Conservation (phyloP, 2,888 invertebrate genomes). For the Drosophila peninsularis region DNA sequence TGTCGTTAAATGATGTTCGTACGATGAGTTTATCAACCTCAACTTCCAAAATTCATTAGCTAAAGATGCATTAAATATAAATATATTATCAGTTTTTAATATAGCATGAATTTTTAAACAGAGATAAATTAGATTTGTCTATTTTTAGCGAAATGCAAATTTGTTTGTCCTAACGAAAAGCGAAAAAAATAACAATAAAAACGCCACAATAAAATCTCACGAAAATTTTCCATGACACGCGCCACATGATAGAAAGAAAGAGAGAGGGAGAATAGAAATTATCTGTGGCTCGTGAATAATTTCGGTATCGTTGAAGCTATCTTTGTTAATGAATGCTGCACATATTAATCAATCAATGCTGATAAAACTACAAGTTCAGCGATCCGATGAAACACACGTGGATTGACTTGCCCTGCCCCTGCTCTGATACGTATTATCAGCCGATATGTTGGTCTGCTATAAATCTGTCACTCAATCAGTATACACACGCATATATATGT, state of each 20-base stretch:
- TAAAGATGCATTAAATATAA: slow-evolving; percentile 39
- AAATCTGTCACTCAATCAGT: slow-evolving; percentile 20
- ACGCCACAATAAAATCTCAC: slow-evolving; percentile 22
- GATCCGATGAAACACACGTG: slow-evolving; percentile 30
- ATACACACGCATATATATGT: not conserved
- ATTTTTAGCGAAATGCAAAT: slow-evolving; percentile 56
- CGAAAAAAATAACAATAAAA: slow-evolving; percentile 3
- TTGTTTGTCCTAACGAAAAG: slow-evolving; percentile 16
- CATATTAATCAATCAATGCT: slow-evolving; percentile 67
- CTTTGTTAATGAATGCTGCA: slow-evolving; percentile 43
- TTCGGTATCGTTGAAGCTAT: slow-evolving; percentile 16
- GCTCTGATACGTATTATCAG: slow-evolving; percentile 49
- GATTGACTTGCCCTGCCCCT: slow-evolving; percentile 22
- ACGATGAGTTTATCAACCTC: slow-evolving; percentile 37
- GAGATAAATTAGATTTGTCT: slow-evolving; percentile 21
- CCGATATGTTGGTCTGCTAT: slow-evolving; percentile 25
- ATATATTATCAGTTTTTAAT: not conserved
- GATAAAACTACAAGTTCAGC: slow-evolving; percentile 66
- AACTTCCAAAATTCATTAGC: slow-evolving; percentile 14
- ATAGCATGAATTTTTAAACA: slow-evolving; percentile 5
- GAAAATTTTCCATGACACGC: slow-evolving; percentile 61
- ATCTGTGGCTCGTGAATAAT: slow-evolving; percentile 5
- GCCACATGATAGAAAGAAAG: slow-evolving; percentile 9
- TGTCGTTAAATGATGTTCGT: not conserved
- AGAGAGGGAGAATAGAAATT: slow-evolving; percentile 14